Percentiles rank a stretch among this genome's conserved stretches.
These are phyloP conservation scores for Drosophila lacteicornis DNA, from an alignment of 1,140 invertebrate genomes.

Conservation along the genomic window DNA sequence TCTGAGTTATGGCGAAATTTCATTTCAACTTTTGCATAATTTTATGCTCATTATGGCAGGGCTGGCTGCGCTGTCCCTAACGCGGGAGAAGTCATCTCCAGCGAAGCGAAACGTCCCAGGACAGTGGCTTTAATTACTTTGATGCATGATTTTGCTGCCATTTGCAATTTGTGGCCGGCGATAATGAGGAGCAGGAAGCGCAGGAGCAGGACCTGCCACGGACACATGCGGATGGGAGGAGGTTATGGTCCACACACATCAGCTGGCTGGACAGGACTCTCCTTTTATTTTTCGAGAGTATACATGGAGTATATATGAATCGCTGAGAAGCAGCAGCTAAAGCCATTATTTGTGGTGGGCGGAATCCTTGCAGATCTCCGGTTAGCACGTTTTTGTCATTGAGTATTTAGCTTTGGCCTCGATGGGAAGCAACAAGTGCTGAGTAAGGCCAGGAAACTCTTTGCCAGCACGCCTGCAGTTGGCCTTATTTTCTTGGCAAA, in stretches of 20 bases:
- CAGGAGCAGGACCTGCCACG: constrained; percentile 11
- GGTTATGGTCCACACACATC: background rate
- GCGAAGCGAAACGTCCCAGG: constrained; percentile 68
- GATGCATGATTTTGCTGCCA: constrained; percentile 79
- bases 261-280: constrained; percentile 1
- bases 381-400: background rate
- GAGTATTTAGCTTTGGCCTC: constrained; percentile 2
- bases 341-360: background rate
- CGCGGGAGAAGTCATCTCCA: constrained; percentile 30
- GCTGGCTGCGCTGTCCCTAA: constrained; percentile 4
- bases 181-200: constrained; percentile 64
- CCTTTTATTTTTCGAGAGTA: background rate
- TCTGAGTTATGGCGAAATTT: constrained; percentile 73
- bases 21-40: constrained; percentile 82
- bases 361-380: constrained; percentile 1
- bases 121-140: constrained; percentile 77
- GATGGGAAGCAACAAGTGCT: background rate
- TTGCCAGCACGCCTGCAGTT: no score
- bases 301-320: background rate
- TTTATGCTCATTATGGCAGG: constrained; percentile 73
- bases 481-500: no score
- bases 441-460: background rate
- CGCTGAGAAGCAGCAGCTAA: no score
- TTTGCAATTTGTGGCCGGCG: constrained; percentile 67
- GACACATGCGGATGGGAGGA: background rate